Conservation (phyloP, 2,113 vertebrate species). For the Nycticryphes semicollaris region DNA sequence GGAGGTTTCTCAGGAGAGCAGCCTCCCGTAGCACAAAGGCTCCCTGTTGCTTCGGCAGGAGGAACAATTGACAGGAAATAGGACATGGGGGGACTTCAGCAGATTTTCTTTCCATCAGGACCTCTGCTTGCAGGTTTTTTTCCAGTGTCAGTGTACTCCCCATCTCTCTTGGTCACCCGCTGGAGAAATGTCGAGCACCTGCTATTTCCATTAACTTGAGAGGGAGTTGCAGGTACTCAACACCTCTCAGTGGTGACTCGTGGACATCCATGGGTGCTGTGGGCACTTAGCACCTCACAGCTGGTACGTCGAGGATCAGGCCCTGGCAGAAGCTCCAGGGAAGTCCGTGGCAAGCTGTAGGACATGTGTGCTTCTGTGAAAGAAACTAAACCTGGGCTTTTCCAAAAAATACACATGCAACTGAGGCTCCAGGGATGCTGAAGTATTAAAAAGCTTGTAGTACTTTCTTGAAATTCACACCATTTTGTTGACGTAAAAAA, state of each 20-base stretch:
- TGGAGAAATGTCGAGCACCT: background rate
- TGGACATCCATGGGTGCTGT: background rate
- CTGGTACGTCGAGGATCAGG: background rate
- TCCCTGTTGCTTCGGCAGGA: background rate
- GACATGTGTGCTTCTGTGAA: background rate
- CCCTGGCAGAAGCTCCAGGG: background rate
- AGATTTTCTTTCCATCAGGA: background rate
- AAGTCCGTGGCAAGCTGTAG: background rate
- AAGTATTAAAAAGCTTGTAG: background rate
- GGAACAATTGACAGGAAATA: background rate
- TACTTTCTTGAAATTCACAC: constrained; percentile 36
- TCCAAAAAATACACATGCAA: background rate
- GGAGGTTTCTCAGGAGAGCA: background rate
- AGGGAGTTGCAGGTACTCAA: background rate
- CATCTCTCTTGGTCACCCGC: fast-evolving
- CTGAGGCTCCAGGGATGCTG: background rate
- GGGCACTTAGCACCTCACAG: background rate
- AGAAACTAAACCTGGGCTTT: background rate
- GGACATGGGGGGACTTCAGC: background rate
- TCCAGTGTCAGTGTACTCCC: background rate
- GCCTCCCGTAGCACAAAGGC: background rate
- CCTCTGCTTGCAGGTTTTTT: background rate
- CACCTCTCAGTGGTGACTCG: background rate
- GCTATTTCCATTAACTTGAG: background rate
- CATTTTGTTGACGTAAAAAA: constrained; percentile 1